Conservation (phyloP, 1,140 invertebrate species). For the Bradysia coprophila region DNA sequence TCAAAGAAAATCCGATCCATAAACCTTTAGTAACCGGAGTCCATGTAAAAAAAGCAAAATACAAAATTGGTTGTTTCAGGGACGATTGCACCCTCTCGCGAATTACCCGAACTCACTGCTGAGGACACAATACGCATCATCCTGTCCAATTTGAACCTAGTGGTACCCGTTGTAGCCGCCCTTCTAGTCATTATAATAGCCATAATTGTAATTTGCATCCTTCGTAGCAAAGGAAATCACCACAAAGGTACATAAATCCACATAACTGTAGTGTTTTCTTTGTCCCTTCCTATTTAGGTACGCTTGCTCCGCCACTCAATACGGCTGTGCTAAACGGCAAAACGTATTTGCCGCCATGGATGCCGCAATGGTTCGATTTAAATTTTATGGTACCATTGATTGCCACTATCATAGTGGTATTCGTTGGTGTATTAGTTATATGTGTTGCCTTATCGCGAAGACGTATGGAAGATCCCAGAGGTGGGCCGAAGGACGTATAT, state of each 20-base stretch:
- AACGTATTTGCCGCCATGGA: slow-evolving; percentile 48
- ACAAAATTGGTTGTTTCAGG: slow-evolving; percentile 44
- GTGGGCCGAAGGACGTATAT: slow-evolving; percentile 50
- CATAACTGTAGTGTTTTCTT: slow-evolving; percentile 11
- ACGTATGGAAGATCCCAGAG: slow-evolving; percentile 57
- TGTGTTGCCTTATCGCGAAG: slow-evolving; percentile 65
- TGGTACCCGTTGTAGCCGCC: slow-evolving; percentile 83
- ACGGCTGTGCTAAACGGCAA: slow-evolving; percentile 28
- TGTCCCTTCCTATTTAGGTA: slow-evolving; percentile 33
- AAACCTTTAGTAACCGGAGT: no score
- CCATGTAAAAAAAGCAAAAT: no score
- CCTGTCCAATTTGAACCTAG: slow-evolving; percentile 75
- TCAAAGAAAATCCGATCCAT: not conserved
- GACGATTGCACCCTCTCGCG: slow-evolving; percentile 79
- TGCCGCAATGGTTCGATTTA: slow-evolving; percentile 68
- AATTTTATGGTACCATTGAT: slow-evolving; percentile 69
- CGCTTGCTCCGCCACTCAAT: slow-evolving; percentile 54
- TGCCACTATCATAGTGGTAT: slow-evolving; percentile 68
- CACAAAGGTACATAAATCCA: slow-evolving; percentile 50
- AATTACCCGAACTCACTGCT: slow-evolving; percentile 54
- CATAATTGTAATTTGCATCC: slow-evolving; percentile 77
- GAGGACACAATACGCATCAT: slow-evolving; percentile 68
- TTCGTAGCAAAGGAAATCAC: slow-evolving; percentile 58
- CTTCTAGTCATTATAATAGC: slow-evolving; percentile 80
- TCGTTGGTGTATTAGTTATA: slow-evolving; percentile 74